These are phyloP conservation scores for Eulemur rubriventer DNA, from an alignment of 2,797 vertebrate genomes.

Conservation along the genomic window DNA sequence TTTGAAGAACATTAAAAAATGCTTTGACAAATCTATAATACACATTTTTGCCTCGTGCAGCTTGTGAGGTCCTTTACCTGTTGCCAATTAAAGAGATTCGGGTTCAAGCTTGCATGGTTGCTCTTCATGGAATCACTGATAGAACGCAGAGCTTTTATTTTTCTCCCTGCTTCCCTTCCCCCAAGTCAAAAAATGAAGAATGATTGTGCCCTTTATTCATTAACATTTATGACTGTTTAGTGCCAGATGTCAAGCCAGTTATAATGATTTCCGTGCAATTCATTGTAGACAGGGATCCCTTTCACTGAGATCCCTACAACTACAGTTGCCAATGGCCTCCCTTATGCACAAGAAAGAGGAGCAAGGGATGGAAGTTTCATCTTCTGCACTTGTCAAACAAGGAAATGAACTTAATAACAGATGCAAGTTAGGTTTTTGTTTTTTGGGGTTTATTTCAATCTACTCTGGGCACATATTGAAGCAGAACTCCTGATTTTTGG, in stretches of 20 bases:
- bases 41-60: background rate
- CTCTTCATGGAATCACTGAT: background rate
- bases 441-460: background rate
- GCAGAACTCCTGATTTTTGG: background rate
- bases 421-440: background rate
- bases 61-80: background rate
- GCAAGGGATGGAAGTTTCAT: constrained; percentile 11
- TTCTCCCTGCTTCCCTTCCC: background rate
- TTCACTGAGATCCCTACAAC: constrained; percentile 13
- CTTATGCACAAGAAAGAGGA: background rate
- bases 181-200: constrained; percentile 16
- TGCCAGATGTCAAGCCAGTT: background rate
- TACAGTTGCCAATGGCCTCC: background rate
- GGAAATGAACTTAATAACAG: background rate
- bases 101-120: background rate
- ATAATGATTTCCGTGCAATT: constrained; percentile 41
- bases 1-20: constrained; percentile 28
- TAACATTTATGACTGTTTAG: constrained; percentile 23
- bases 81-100: background rate
- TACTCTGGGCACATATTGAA: background rate
- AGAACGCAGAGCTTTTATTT: constrained; percentile 14
- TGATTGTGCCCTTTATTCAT: background rate
- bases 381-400: background rate
- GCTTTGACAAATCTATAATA: background rate
- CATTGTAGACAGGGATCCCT: background rate